phyloP scores from a whole-genome alignment of 2,797 vertebrate genomes.

The Lepilemur septentrionalis region DNA sequence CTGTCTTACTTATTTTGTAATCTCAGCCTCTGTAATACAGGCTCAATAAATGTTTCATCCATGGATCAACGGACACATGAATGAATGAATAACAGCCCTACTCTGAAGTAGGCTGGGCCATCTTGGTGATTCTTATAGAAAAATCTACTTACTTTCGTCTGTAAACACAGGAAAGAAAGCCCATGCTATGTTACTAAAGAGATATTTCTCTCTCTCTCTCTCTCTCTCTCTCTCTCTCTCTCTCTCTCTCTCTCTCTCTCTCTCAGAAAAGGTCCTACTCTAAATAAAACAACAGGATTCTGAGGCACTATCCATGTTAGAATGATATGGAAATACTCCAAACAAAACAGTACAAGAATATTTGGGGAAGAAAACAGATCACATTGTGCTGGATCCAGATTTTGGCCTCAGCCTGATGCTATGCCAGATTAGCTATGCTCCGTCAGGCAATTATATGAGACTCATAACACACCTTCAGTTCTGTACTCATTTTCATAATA shows the following conservation, averaged over 20 bases:
- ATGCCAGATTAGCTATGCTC: not conserved
- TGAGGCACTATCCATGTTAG: slow-evolving; percentile 37
- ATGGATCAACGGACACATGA: not conserved
- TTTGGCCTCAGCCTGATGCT: not conserved
- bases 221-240: not conserved
- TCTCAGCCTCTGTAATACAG: not conserved
- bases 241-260: not conserved
- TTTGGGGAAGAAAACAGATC: not conserved
- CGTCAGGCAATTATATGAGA: not conserved
- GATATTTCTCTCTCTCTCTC: not conserved
- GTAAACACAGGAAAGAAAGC: slow-evolving; percentile 15
- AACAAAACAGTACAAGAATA: slow-evolving; percentile 42
- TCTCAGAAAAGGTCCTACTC: slow-evolving; percentile 21
- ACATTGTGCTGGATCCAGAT: slow-evolving; percentile 7
- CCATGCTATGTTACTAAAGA: not conserved
- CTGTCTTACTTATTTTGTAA: not conserved
- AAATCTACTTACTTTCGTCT: not conserved
- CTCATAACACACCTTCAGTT: not conserved
- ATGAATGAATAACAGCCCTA: not conserved
- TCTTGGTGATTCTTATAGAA: not conserved
- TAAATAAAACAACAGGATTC: slow-evolving; percentile 63
- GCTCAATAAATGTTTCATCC: not conserved
- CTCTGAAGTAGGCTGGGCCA: not conserved
- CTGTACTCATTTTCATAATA: slow-evolving; percentile 58
- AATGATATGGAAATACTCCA: slow-evolving; percentile 40